Conservation (phyloP, 1,140 invertebrate species). For the Temnothorax curvispinosus region DNA sequence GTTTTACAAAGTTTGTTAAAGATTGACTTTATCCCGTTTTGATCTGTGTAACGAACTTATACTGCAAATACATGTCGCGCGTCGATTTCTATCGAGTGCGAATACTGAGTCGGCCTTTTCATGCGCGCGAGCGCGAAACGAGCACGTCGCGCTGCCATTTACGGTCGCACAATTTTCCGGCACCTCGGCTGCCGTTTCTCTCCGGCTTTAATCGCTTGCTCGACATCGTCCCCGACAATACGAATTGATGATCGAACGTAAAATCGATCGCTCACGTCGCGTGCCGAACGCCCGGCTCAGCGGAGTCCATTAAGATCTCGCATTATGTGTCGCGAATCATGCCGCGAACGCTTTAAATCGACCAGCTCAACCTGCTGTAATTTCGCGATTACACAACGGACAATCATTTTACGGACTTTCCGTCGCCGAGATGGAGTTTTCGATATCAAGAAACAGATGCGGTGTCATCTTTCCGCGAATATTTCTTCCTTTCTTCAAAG, state of each 20-base stretch:
- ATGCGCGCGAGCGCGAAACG: constrained; percentile 26
- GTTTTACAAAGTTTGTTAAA: neutral
- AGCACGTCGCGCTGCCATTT: constrained; percentile 56
- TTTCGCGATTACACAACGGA: constrained; percentile 43
- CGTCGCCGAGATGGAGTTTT: constrained; percentile 8
- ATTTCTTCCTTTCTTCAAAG: neutral
- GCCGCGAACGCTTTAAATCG: constrained; percentile 41
- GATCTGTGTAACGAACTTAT: constrained; percentile 17
- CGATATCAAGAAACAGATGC: neutral
- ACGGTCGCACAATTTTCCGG: constrained; percentile 50
- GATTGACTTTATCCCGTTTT: neutral
- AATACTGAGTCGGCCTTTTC: constrained; percentile 48
- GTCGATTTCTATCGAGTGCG: constrained; percentile 42
- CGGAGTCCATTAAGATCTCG: constrained; percentile 49
- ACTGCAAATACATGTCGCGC: constrained; percentile 36
- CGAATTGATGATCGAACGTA: constrained; percentile 59
- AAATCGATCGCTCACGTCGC: constrained; percentile 51
- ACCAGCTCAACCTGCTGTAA: constrained; percentile 29
- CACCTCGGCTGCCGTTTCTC: constrained; percentile 52
- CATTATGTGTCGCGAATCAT: constrained; percentile 52
- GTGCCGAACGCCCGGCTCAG: constrained; percentile 31
- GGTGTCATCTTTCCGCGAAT: neutral
- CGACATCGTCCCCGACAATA: constrained; percentile 54
- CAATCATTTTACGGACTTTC: constrained; percentile 29
- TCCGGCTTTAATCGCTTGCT: constrained; percentile 55